Evolutionary conservation across 2,888 invertebrate species (phyloP).

Genomic region (Digitonthophagus gazella): DNA sequence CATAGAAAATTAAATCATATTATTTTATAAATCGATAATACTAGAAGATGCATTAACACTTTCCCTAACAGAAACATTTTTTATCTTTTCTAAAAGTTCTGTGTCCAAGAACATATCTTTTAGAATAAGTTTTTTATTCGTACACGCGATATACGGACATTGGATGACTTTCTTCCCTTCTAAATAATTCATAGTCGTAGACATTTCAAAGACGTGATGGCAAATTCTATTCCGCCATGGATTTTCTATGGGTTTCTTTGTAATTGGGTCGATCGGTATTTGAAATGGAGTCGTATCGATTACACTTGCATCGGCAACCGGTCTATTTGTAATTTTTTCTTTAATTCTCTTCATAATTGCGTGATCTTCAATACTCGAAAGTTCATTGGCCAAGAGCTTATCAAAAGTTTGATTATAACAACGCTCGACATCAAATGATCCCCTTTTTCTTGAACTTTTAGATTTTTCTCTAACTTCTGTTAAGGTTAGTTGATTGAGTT

Average conservation of each 20-base stretch:
- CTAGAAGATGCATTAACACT: too few species aligned
- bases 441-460: too few species aligned
- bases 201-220: background rate
- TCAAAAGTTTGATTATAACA: too few species aligned
- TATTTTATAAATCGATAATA: too few species aligned
- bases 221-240: background rate
- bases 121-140: background rate
- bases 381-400: too few species aligned
- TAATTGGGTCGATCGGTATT: background rate
- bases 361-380: too few species aligned
- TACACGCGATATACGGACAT: background rate
- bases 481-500: too few species aligned
- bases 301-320: background rate
- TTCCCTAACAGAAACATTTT: background rate
- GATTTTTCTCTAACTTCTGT: too few species aligned
- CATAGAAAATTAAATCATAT: too few species aligned
- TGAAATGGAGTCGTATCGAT: background rate
- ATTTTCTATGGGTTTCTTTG: background rate
- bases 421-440: too few species aligned
- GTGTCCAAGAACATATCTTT: background rate
- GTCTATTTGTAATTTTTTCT: too few species aligned
- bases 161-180: background rate
- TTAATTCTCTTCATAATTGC: too few species aligned
- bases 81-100: background rate
- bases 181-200: background rate